A percentile compares a stretch with the other conserved stretches of the same genome.
These are phyloP conservation scores for Blomia tropicalis DNA, from an alignment of 2,888 invertebrate species.

Conservation along the genomic window DNA sequence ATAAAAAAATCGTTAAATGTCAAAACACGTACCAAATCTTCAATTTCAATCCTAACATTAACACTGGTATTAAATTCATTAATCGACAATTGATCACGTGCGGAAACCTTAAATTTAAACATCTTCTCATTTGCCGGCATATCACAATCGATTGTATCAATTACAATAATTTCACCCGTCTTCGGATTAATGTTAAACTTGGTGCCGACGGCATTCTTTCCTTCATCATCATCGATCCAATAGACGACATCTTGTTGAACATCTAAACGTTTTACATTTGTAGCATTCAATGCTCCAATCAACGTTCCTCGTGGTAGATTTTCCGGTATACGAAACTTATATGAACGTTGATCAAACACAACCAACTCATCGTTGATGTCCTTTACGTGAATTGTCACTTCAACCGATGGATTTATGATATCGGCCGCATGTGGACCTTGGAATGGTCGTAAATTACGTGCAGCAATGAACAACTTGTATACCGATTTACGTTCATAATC, in stretches of 20 bases:
- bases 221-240: conserved; percentile 30
- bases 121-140: conserved; percentile 31
- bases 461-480: conserved; percentile 32
- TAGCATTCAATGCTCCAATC: conserved; percentile 32
- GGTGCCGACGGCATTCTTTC: neutral
- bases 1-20: neutral
- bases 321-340: conserved; percentile 31
- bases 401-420: conserved; percentile 31
- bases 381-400: conserved; percentile 31
- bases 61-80: conserved; percentile 31
- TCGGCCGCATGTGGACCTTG: conserved; percentile 31
- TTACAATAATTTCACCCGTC: conserved; percentile 32
- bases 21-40: conserved; percentile 28
- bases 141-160: conserved; percentile 32
- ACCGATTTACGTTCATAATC: conserved; percentile 31
- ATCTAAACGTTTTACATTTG: conserved; percentile 29
- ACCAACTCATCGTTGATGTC: conserved; percentile 33
- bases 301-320: conserved; percentile 30
- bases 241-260: conserved; percentile 32
- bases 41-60: conserved; percentile 30
- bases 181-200: conserved; percentile 31
- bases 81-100: conserved; percentile 31
- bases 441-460: conserved; percentile 31
- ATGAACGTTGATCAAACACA: conserved; percentile 31
- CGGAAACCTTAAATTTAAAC: conserved; percentile 31